Evolutionary conservation across 2,113 vertebrate species (phyloP).

Genomic region (Thinocorus orbignyianus): DNA sequence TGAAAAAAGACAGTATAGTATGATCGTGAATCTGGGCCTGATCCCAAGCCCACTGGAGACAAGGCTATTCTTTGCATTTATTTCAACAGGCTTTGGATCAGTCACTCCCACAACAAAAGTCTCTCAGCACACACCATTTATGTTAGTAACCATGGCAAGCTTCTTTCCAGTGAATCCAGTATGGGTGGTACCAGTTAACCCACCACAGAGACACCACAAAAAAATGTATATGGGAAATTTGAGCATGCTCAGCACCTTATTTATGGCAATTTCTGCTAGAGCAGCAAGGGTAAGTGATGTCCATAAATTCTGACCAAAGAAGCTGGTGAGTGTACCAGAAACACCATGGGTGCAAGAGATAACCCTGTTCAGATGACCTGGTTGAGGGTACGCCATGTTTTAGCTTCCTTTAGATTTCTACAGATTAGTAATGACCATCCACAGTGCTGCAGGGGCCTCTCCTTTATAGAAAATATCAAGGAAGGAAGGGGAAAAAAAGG

Average conservation of each 20-base stretch:
- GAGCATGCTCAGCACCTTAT: neutral
- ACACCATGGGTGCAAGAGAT: accelerated
- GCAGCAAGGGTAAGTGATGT: neutral
- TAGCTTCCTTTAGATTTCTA: neutral
- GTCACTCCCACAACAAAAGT: neutral
- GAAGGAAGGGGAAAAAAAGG: neutral
- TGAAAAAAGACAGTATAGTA: neutral
- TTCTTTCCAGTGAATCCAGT: neutral
- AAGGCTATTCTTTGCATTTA: neutral
- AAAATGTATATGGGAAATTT: neutral
- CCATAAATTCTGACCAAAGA: neutral
- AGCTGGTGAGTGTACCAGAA: neutral
- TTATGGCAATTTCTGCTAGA: neutral
- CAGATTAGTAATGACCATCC: neutral
- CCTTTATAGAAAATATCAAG: neutral
- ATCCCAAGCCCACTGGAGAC: slow-evolving; percentile 3
- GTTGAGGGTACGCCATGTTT: neutral
- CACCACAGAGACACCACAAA: neutral
- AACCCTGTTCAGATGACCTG: neutral
- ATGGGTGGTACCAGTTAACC: neutral
- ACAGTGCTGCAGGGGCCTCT: neutral
- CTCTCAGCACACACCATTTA: neutral
- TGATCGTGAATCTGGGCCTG: neutral
- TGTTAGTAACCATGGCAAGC: neutral
- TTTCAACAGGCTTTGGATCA: neutral